A percentile compares a stretch with the other conserved stretches of the same genome.
Conservation (phyloP, 2,113 vertebrate species). For the Platichthys flesus region DNA sequence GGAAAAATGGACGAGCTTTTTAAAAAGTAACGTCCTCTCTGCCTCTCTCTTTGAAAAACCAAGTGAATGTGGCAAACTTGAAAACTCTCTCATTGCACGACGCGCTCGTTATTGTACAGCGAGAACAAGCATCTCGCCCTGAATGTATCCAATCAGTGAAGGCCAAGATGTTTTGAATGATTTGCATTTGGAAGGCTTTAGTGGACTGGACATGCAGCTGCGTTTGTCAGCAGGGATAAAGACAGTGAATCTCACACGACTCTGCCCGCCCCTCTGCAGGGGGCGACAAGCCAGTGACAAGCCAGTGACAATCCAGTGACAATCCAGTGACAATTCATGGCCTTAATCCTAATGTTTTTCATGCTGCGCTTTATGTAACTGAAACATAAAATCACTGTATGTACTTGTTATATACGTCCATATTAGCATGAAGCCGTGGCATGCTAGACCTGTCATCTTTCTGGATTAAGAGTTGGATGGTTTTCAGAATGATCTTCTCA, state of each 20-base stretch:
- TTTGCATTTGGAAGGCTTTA: conserved; percentile 52
- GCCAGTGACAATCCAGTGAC: neutral
- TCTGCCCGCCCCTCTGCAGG: conserved; percentile 7
- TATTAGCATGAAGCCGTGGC: conserved; percentile 28
- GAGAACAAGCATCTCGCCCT: conserved; percentile 22
- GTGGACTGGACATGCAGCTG: conserved; percentile 12
- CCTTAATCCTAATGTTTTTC: conserved; percentile 47
- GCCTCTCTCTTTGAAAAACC: conserved; percentile 3
- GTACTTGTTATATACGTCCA: conserved; percentile 15
- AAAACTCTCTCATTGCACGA: neutral
- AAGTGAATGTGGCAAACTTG: neutral
- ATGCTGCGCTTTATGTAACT: conserved; percentile 34
- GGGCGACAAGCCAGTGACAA: neutral
- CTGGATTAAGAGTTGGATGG: conserved; percentile 68
- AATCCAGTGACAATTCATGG: conserved; percentile 24
- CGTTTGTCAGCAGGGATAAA: conserved; percentile 33
- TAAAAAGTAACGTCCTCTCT: neutral
- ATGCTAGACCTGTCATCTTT: conserved; percentile 43
- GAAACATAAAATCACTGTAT: conserved; percentile 30
- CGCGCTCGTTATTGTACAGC: conserved; percentile 15
- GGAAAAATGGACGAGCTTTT: conserved; percentile 9
- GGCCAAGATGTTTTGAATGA: conserved; percentile 38
- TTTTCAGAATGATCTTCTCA: conserved; percentile 60
- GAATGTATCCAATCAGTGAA: conserved; percentile 28
- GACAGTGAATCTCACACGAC: neutral